Evolutionary conservation across 1,140 invertebrate species (phyloP).

Genomic region (Penaeus chinensis): DNA sequence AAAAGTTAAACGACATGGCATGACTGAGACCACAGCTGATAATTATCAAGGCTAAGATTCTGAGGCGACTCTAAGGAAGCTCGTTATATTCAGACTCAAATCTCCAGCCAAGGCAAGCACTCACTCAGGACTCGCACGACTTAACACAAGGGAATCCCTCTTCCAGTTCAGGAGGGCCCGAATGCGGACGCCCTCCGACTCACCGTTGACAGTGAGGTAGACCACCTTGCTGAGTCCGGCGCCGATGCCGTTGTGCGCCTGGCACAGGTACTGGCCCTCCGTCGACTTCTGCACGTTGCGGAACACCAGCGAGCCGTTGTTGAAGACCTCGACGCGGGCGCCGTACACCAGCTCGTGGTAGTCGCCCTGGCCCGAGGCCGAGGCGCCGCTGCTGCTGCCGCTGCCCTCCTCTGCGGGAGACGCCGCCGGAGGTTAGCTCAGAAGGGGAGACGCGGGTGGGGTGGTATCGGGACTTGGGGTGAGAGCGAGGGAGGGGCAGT

Average conservation of each 20-base stretch:
- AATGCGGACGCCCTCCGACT: slow-evolving; percentile 60
- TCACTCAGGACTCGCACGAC: too few species aligned
- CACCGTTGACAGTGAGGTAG: slow-evolving; percentile 76
- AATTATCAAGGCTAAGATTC: too few species aligned
- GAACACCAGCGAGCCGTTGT: slow-evolving; percentile 75
- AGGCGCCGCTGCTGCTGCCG: slow-evolving; percentile 10
- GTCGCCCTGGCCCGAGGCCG: slow-evolving; percentile 61
- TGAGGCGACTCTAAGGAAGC: too few species aligned
- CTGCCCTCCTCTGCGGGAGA: neutral
- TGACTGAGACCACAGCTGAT: too few species aligned
- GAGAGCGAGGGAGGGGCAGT: too few species aligned
- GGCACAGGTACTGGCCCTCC: slow-evolving; percentile 71
- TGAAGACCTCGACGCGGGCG: slow-evolving; percentile 64
- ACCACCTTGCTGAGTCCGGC: slow-evolving; percentile 77
- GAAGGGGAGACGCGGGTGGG: neutral
- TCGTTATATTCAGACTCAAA: too few species aligned
- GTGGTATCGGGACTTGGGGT: neutral
- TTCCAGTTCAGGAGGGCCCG: neutral
- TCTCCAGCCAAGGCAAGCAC: too few species aligned
- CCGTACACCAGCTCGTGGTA: slow-evolving; percentile 65
- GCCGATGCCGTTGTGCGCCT: slow-evolving; percentile 76
- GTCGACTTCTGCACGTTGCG: slow-evolving; percentile 72
- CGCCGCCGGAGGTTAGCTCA: too few species aligned
- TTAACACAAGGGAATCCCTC: too few species aligned
- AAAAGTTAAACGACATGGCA: too few species aligned